Percentiles rank a stretch among this genome's conserved stretches.
Conservation (phyloP, 2,113 vertebrate genomes). For the Solenodon paradoxus region DNA sequence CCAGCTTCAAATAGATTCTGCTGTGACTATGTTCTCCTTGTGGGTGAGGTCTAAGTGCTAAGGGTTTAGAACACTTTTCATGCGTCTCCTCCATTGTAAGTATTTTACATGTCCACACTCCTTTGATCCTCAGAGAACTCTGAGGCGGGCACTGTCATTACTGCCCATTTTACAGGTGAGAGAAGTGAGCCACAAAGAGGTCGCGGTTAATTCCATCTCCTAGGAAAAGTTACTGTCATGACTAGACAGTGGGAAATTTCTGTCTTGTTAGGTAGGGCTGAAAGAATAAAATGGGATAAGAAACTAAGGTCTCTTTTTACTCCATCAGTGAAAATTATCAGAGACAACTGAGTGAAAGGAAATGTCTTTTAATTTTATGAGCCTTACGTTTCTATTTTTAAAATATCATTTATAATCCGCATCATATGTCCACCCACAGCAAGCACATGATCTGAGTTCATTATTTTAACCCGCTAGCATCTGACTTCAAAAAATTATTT, state of each 20-base stretch:
- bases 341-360: not conserved
- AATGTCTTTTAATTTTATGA: constrained; percentile 14
- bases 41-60: not conserved
- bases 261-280: not conserved
- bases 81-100: not conserved
- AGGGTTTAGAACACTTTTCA: not conserved
- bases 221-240: not conserved
- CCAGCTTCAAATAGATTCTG: not conserved
- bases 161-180: not conserved
- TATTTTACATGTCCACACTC: not conserved
- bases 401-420: not conserved
- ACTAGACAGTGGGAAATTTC: not conserved
- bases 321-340: not conserved
- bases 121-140: not conserved
- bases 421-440: not conserved
- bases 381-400: not conserved
- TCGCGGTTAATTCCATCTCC: not conserved
- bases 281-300: not conserved
- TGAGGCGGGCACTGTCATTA: not conserved
- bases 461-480: constrained; percentile 1
- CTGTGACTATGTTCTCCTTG: not conserved
- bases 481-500: not conserved
- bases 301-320: not conserved
- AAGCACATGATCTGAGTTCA: not conserved
- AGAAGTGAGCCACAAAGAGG: not conserved